Conservation (phyloP, 2,113 vertebrate species). For the Nannobrachium achirus region DNA sequence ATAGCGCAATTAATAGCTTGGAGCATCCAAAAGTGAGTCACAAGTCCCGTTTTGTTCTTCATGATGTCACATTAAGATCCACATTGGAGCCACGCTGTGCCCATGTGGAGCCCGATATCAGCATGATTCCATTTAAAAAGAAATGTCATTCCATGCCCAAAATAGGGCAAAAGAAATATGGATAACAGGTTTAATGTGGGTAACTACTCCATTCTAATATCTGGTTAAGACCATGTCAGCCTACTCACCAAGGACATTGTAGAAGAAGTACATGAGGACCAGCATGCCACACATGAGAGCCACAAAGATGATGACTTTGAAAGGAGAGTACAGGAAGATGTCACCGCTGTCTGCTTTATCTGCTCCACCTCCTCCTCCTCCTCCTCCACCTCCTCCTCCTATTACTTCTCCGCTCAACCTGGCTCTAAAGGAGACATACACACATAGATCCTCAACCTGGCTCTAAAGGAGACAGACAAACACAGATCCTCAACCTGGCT, state of each 20-base stretch:
- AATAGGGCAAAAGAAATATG: too few species aligned
- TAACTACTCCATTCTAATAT: background rate
- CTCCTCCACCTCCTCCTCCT: constrained; percentile 52
- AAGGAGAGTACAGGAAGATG: constrained; percentile 82
- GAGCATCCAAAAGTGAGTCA: too few species aligned
- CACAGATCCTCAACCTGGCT: too few species aligned
- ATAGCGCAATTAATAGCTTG: too few species aligned
- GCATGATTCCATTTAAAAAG: too few species aligned
- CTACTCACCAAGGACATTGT: constrained; percentile 88
- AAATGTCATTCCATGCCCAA: too few species aligned
- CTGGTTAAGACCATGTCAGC: background rate
- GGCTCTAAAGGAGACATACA: constrained; percentile 74
- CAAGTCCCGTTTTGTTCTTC: too few species aligned
- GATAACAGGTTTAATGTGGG: too few species aligned
- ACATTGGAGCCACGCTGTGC: too few species aligned
- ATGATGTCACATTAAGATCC: too few species aligned
- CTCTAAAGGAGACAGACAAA: constrained; percentile 37
- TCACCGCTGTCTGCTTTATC: constrained; percentile 65
- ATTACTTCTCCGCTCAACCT: constrained; percentile 66
- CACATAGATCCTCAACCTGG: too few species aligned
- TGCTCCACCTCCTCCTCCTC: constrained; percentile 58
- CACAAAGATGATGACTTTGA: constrained; percentile 90
- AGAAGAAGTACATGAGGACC: constrained; percentile 95
- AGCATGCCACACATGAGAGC: constrained; percentile 90
- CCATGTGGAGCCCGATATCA: too few species aligned